Conservation (phyloP, 2,113 vertebrate genomes). For the Rissa tridactyla region DNA sequence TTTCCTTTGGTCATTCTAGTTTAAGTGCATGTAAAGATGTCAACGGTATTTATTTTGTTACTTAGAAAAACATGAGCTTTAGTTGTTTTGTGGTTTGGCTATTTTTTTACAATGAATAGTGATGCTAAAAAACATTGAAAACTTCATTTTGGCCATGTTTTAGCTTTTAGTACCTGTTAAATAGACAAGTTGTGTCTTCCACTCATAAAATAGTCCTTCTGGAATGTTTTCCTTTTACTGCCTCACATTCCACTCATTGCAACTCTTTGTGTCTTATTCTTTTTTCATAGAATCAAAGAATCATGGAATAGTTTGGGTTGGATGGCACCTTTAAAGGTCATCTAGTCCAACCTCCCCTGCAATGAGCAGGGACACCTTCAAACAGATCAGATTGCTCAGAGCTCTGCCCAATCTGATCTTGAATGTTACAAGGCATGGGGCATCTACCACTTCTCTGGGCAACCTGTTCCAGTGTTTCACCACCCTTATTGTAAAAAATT, state of each 20-base stretch:
- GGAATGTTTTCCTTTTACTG: neutral
- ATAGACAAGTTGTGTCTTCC: neutral
- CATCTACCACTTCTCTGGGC: too few species aligned
- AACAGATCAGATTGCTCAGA: neutral
- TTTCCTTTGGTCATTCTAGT: neutral
- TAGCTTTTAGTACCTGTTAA: neutral
- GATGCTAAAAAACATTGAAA: neutral
- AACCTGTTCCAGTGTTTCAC: too few species aligned
- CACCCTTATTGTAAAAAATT: too few species aligned
- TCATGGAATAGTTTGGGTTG: neutral
- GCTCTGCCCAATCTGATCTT: too few species aligned
- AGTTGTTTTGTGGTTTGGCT: neutral
- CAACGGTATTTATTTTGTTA: neutral
- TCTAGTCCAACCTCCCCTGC: neutral
- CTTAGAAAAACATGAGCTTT: neutral
- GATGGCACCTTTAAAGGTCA: neutral
- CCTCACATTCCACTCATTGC: neutral
- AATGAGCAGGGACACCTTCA: neutral
- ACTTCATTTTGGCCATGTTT: neutral
- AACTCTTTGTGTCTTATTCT: neutral
- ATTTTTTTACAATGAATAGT: neutral
- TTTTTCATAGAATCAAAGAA: neutral
- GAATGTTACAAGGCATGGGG: too few species aligned
- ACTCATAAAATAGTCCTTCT: neutral
- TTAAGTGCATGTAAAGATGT: neutral